phyloP scores from a whole-genome alignment of 1,140 invertebrate genomes.

The Dermatophagoides farinae region DNA sequence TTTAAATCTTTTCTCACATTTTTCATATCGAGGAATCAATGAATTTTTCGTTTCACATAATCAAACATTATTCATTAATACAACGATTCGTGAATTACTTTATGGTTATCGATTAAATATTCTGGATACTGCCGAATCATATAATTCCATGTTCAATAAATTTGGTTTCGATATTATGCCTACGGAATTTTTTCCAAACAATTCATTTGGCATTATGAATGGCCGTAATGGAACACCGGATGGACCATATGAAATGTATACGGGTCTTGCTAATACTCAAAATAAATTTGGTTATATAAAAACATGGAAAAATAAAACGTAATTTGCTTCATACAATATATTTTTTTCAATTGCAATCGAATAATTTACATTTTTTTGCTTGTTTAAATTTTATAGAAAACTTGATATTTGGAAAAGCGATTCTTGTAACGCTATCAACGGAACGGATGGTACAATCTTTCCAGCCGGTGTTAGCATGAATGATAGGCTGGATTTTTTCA shows the following conservation, averaged over 20 bases:
- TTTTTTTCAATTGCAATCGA: not conserved
- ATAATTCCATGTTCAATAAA: not conserved
- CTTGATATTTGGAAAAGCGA: slow-evolving; percentile 13
- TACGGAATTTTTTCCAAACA: slow-evolving; percentile 10
- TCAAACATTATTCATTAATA: slow-evolving; percentile 11
- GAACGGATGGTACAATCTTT: slow-evolving; percentile 23
- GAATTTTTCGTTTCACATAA: slow-evolving; percentile 2
- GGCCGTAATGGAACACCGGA: slow-evolving; percentile 14
- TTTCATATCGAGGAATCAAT: slow-evolving; percentile 6
- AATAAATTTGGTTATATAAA: slow-evolving; percentile 6
- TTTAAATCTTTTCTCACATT: not conserved
- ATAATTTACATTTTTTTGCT: not conserved
- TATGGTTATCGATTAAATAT: slow-evolving; percentile 10
- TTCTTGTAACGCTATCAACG: slow-evolving; percentile 20
- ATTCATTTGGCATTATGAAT: slow-evolving; percentile 15
- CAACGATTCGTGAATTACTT: slow-evolving; percentile 8
- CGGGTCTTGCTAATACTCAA: slow-evolving; percentile 1
- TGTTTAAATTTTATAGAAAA: not conserved
- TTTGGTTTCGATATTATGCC: slow-evolving; percentile 11
- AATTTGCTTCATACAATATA: not conserved
- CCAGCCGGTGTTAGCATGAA: slow-evolving; percentile 20
- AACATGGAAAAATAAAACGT: slow-evolving; percentile 6
- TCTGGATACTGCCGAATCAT: slow-evolving; percentile 12
- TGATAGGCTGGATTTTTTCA: slow-evolving; percentile 21
- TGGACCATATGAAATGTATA: slow-evolving; percentile 16